Evolutionary conservation across 2,797 vertebrate genomes (phyloP).

Genomic region (Lepilemur septentrionalis): DNA sequence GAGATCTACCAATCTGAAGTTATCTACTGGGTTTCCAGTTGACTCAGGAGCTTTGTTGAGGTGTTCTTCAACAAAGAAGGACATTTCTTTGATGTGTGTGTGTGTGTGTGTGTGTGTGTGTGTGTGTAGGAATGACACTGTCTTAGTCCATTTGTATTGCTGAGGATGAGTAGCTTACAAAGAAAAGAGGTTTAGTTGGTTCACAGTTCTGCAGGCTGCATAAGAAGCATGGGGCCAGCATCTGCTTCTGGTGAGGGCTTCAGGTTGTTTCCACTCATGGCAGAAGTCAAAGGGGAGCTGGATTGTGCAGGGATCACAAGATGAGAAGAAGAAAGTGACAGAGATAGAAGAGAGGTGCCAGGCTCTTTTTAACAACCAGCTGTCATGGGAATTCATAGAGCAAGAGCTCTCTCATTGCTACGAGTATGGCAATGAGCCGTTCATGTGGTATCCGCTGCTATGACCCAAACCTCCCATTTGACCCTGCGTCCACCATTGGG

Average conservation of each 20-base stretch:
- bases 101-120: background rate
- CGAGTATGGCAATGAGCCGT: no score
- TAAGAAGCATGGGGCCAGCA: background rate
- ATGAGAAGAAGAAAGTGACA: background rate
- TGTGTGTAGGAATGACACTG: background rate
- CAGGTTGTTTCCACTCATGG: background rate
- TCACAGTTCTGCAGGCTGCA: background rate
- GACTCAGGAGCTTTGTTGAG: background rate
- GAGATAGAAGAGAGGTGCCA: background rate
- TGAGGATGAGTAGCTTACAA: background rate
- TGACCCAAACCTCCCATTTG: background rate
- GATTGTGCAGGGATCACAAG: background rate
- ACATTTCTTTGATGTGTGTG: background rate
- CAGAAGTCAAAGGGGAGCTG: background rate
- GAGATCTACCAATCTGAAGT: background rate
- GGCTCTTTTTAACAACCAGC: background rate
- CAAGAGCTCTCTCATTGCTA: background rate
- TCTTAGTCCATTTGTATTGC: background rate
- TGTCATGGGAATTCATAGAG: background rate
- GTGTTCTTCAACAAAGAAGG: background rate
- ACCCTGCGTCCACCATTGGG: background rate
- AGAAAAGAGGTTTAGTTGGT: background rate
- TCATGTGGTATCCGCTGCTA: background rate
- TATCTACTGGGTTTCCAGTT: background rate
- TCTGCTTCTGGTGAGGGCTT: background rate